Base-by-base conservation (phyloP, 1,140 invertebrate genomes). In the Hestina assimilis region DNA sequence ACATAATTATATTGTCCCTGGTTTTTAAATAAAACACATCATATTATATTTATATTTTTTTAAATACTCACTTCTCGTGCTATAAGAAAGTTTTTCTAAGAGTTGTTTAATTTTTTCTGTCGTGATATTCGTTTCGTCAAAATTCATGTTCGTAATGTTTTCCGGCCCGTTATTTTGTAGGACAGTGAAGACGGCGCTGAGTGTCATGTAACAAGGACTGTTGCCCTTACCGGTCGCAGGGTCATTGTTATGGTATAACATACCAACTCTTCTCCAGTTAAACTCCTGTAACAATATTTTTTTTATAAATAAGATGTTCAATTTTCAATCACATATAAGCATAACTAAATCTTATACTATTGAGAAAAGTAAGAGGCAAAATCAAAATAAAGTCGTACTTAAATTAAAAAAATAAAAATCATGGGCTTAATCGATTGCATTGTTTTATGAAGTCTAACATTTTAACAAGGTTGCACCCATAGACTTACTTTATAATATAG, bases 61-160 rank as follows among this genome's bases (percentile, higher is more conserved):
- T 21, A 33, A 33, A 56, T 83, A 95, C 95, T 96, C 92, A 96
- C 95, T 95, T 91, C 95, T 92, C 17, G 94, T 91, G 2, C 90
- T 90, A 65, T 92, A 89, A 5, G 94, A 92, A 12, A 95, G 85
- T 54, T 92, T 92, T 31, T 75, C 83, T 8, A 96, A 89, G 28
- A 94, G 83, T n/a, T 91, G 81, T 56, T 89, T 91, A 66, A 93
- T 93, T 53, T 92, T 83, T 7, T 82, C 56, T 0, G 70, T 66
- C 1, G 79, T 87, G 0, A 75, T 74, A 28, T 83, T 82, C 0
- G 64, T 82, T 56, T 89, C 82, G 45, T 89, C 87, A 41, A 94
- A 89, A 0, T 61, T 64, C 3, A 77, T 65, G 29, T 77, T 77
- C 0, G 71, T 69, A 31, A 87, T 74, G 4, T 64, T 71, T 1